A percentile compares a stretch with the other conserved stretches of the same genome.
phyloP scores from a whole-genome alignment of 2,888 invertebrate genomes.

The Agriotes lineatus region DNA sequence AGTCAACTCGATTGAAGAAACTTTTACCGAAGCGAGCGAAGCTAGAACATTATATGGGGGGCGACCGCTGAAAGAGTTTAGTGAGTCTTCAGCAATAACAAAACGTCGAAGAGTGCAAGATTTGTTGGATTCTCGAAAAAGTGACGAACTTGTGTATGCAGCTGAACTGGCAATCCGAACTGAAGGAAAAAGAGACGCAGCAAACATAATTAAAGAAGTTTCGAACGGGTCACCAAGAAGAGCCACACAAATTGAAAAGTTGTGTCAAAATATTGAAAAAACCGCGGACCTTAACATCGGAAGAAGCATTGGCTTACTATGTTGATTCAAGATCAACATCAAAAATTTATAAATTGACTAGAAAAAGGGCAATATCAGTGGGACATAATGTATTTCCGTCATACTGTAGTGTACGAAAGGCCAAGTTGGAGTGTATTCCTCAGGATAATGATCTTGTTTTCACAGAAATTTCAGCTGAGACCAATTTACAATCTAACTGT shows the following conservation, averaged over 20 bases:
- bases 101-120: too few species aligned
- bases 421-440: neutral
- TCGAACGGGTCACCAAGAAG: neutral
- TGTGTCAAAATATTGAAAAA: too few species aligned
- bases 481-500: too few species aligned
- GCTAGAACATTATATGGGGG: too few species aligned
- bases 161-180: neutral
- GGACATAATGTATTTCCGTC: neutral
- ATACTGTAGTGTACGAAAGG: too few species aligned
- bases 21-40: too few species aligned
- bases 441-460: neutral
- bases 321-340: neutral
- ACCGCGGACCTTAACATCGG: neutral
- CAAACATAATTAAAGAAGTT: neutral
- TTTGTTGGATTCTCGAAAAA: neutral
- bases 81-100: too few species aligned
- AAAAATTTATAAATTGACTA: neutral
- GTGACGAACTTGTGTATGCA: neutral
- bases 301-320: neutral
- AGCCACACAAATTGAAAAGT: too few species aligned
- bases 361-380: neutral
- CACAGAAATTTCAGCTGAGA: too few species aligned
- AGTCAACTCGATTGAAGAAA: neutral
- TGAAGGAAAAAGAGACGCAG: neutral
- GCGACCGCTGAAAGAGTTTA: too few species aligned